These are phyloP conservation scores for Rhegmatorhina hoffmannsi DNA, from an alignment of 2,113 vertebrate species.

Conservation along the genomic window DNA sequence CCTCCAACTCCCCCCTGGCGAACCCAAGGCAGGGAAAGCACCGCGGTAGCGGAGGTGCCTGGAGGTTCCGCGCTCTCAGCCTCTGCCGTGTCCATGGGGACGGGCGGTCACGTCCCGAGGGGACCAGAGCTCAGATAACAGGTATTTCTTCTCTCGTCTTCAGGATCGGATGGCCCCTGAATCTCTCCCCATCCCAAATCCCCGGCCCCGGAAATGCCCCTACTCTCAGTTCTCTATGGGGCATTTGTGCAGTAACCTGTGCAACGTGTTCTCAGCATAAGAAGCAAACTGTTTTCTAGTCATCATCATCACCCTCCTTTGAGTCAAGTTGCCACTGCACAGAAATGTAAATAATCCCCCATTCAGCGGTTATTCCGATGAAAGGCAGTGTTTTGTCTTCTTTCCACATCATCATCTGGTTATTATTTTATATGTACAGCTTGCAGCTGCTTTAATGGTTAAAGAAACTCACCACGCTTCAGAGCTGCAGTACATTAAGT, in stretches of 20 bases:
- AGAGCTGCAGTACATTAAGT: conserved; percentile 16
- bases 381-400: background rate
- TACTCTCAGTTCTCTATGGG: background rate
- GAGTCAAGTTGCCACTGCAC: background rate
- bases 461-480: background rate
- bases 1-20: too few relatives aligned
- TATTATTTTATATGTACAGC: background rate
- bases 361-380: background rate
- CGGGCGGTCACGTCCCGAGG: background rate
- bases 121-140: background rate
- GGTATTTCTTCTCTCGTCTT: background rate
- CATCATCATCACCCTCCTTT: background rate
- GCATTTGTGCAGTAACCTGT: background rate
- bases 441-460: conserved; percentile 3
- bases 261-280: background rate
- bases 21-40: background rate
- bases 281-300: background rate
- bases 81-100: too few relatives aligned
- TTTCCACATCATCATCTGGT: background rate
- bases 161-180: background rate
- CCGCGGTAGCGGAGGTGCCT: background rate
- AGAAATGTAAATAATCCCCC: background rate
- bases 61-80: background rate
- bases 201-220: background rate
- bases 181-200: rapidly evolving